Conservation (phyloP, 2,113 vertebrate species). For the Holacanthus passer region DNA sequence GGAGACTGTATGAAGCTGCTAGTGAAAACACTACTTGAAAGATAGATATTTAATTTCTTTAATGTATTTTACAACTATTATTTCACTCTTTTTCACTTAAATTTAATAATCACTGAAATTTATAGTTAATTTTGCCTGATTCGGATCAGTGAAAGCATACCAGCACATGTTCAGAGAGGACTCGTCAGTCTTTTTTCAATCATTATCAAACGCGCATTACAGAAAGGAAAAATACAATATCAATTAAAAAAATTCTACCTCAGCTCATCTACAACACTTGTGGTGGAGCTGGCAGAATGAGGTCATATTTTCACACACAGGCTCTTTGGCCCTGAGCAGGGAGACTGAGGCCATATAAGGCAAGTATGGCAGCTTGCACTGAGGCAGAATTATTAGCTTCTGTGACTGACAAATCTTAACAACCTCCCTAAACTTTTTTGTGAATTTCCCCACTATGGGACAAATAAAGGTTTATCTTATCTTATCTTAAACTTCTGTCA, state of each 20-base stretch:
- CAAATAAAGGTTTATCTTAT: too few relatives aligned
- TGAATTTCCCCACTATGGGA: too few relatives aligned
- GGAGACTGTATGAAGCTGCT: too few relatives aligned
- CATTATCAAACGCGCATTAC: not conserved
- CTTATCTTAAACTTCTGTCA: constrained; percentile 33
- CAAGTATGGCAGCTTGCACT: not conserved
- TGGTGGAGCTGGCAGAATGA: constrained; percentile 61
- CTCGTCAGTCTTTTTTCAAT: not conserved
- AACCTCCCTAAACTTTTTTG: too few relatives aligned
- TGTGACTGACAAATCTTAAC: too few relatives aligned
- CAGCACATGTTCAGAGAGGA: not conserved
- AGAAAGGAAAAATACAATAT: not conserved
- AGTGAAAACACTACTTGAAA: too few relatives aligned
- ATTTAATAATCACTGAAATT: not conserved
- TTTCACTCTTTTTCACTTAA: too few relatives aligned
- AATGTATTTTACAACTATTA: too few relatives aligned
- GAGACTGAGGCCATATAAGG: not conserved
- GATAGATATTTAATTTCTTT: too few relatives aligned
- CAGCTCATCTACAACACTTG: constrained; percentile 24
- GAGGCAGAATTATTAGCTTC: constrained; percentile 33
- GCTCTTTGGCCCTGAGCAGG: constrained; percentile 12
- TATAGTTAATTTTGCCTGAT: not conserved
- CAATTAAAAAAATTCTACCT: constrained; percentile 16
- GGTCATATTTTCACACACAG: constrained; percentile 43
- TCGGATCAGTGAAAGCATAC: not conserved